Evolutionary conservation across 64 coral and sea anemone species (phyloP).

Genomic region (Actinia equina): DNA sequence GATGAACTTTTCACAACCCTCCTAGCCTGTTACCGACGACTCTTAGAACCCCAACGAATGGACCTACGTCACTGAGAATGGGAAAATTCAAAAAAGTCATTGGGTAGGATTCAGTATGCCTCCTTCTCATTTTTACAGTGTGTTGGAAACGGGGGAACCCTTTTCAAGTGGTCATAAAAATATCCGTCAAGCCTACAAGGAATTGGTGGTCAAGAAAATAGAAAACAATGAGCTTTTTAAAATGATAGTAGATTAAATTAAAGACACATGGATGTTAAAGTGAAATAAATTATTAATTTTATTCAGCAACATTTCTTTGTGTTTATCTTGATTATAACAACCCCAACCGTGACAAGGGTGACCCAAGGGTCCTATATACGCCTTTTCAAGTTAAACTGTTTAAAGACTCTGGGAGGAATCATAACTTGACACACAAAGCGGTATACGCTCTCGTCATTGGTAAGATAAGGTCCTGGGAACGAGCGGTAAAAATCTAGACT

Average conservation of each 20-base stretch:
- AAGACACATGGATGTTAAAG: no score
- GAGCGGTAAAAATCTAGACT: background rate
- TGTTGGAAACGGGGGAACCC: no score
- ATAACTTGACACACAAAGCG: constrained; percentile 7
- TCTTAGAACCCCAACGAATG: no score
- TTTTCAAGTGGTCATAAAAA: background rate
- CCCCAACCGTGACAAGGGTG: background rate
- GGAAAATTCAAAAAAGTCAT: no score
- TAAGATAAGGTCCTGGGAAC: constrained; percentile 4
- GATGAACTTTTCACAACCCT: no score
- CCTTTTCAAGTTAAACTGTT: background rate
- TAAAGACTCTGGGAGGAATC: background rate
- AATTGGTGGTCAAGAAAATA: background rate
- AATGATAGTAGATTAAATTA: background rate
- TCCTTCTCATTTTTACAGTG: background rate
- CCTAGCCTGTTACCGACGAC: no score
- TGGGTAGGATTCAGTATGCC: no score
- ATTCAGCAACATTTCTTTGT: background rate
- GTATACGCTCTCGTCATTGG: background rate
- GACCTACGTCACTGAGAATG: no score
- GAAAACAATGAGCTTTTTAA: background rate
- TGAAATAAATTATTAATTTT: no score
- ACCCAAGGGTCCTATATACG: background rate
- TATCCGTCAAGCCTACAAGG: constrained; percentile 14
- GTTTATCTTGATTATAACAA: constrained; percentile 11